Evolutionary conservation across 2,888 invertebrate genomes (phyloP).

Genomic region (Eucriotettix oculatus): DNA sequence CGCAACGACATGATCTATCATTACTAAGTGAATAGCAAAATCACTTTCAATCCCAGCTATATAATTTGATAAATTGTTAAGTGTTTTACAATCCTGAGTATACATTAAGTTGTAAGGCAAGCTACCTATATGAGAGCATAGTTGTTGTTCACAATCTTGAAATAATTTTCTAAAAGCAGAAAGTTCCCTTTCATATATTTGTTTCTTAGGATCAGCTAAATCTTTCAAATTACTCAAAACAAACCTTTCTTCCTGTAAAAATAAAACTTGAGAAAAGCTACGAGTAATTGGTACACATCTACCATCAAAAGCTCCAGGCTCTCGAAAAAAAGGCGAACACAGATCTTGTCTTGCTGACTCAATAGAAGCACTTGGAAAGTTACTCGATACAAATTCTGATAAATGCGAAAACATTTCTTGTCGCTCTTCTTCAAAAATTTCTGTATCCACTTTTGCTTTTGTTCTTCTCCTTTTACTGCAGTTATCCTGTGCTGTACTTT

Average conservation of each 20-base stretch:
- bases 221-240: slow-evolving; percentile 12
- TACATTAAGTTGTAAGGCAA: background rate
- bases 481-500: background rate
- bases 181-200: slow-evolving; percentile 12
- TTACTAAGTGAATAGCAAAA: slow-evolving; percentile 3
- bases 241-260: slow-evolving; percentile 5
- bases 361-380: too few species aligned
- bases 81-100: background rate
- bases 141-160: slow-evolving; percentile 8
- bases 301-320: background rate
- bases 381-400: background rate
- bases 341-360: background rate
- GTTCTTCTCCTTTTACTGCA: background rate
- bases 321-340: background rate
- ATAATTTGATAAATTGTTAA: slow-evolving; percentile 1
- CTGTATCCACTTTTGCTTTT: too few species aligned
- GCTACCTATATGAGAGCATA: background rate
- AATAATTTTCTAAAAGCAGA: slow-evolving; percentile 12
- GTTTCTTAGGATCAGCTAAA: slow-evolving; percentile 13
- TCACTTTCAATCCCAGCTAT: slow-evolving; percentile 1
- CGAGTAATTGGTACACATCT: slow-evolving; percentile 11
- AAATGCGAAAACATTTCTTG: too few species aligned
- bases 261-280: slow-evolving; percentile 12
- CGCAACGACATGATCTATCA: background rate
- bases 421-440: too few species aligned